Percentiles rank a stretch among this genome's conserved stretches.
Conservation (phyloP, 2,888 invertebrate genomes). For the Hirtodrosophila confusa region DNA sequence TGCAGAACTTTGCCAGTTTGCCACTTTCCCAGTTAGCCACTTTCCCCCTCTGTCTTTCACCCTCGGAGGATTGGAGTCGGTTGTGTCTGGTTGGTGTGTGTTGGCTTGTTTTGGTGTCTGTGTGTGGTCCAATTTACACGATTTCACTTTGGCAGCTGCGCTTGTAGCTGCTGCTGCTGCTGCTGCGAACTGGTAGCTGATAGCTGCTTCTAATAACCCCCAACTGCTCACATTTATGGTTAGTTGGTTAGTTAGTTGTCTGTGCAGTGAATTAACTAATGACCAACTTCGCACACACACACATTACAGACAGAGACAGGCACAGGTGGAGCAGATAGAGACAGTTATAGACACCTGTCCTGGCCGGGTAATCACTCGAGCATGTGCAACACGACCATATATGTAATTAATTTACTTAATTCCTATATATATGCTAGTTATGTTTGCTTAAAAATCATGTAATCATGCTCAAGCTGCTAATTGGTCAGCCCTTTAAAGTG, state of each 20-base stretch:
- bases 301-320: conserved; percentile 10
- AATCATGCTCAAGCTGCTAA: conserved; percentile 22
- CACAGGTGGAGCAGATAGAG: conserved; percentile 6
- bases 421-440: conserved; percentile 8
- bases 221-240: conserved; percentile 63
- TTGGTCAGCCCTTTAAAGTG: conserved; percentile 22
- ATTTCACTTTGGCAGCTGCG: conserved; percentile 66
- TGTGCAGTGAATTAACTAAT: conserved; percentile 77
- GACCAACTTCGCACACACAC: conserved; percentile 61
- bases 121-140: conserved; percentile 80
- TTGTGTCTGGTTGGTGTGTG: conserved; percentile 43
- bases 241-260: conserved; percentile 63
- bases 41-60: no score
- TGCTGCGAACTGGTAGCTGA: conserved; percentile 30
- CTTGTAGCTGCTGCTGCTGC: conserved; percentile 25
- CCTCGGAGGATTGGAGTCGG: conserved; percentile 32
- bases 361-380: conserved; percentile 45
- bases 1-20: conserved; percentile 53
- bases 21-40: no score
- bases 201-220: conserved; percentile 58
- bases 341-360: conserved; percentile 22
- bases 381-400: conserved; percentile 35
- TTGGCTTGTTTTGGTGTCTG: conserved; percentile 58
- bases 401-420: conserved; percentile 64
- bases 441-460: conserved; percentile 27